Base-by-base conservation (phyloP, 2,888 invertebrate genomes). In the Phortica magna region DNA sequence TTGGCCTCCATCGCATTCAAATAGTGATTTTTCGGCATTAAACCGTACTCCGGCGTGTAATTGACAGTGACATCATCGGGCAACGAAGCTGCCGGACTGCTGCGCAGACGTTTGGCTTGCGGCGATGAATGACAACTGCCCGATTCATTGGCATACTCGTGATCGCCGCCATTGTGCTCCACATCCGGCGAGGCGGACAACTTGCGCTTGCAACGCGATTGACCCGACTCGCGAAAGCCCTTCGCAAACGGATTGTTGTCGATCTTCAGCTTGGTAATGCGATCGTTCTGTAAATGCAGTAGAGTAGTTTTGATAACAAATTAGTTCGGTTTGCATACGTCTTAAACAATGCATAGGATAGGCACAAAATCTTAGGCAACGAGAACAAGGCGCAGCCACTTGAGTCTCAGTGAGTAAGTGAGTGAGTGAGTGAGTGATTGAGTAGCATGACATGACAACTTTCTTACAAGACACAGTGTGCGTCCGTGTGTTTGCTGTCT, bases 211-310 rank as follows among this genome's bases (percentile, higher is more conserved):
- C 94, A 94, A 75, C 94, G 93, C 1, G 95, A 95, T 85, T 95
- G 95, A 0, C 98, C 98, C 79, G 96, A 95, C 82, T 97, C 96
- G 59, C 97, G 94, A 91, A 98, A 98, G 0, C 98, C 98, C 92
- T 98, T 98, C 0, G 98, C 98, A 91, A 98, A 98, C 4, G 97
- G 97, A 88, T 98, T 98, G 93, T 97, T 95, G 92, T 97, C 95
- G 86, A 98, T 98, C 91, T 98, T 98, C 87, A 98, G 91, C 88
- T 96, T 95, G 4, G 97, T 98, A 81, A 98, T 96, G 90, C 95
- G 94, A 82, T 96, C 95, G 88, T 96, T 96, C 95, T 96, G 78
- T 17, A 92, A 92, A 3, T 92, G 87, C 75, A 82, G 84, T 31
- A 31, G 31, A 31, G 31, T 4, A 31, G 31, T 31, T 31, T 31